Conservation (phyloP, 1,140 invertebrate genomes). For the Apis dorsata region DNA sequence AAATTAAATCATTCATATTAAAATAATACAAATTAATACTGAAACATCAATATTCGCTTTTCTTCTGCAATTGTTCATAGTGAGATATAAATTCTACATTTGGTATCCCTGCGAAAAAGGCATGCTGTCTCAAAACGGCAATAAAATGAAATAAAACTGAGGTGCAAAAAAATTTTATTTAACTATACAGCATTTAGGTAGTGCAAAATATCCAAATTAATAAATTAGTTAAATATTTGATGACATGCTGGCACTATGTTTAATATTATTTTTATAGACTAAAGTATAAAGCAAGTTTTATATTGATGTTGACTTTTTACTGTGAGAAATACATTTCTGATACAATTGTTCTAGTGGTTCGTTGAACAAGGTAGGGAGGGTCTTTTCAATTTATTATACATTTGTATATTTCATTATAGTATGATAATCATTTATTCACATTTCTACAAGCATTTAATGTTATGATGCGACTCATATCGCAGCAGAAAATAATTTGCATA, state of each 20-base stretch:
- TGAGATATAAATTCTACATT: slow-evolving; percentile 28
- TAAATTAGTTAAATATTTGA: slow-evolving; percentile 29
- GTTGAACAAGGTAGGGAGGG: slow-evolving; percentile 52
- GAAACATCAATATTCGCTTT: slow-evolving; percentile 1
- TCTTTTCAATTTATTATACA: slow-evolving; percentile 38
- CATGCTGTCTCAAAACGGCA: slow-evolving; percentile 61
- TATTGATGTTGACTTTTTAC: slow-evolving; percentile 53
- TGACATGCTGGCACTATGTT: slow-evolving; percentile 42
- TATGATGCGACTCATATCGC: slow-evolving; percentile 36
- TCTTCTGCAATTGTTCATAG: neutral
- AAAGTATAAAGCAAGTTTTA: slow-evolving; percentile 40
- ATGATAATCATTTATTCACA: slow-evolving; percentile 28
- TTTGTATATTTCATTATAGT: slow-evolving; percentile 42
- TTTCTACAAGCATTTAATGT: slow-evolving; percentile 27
- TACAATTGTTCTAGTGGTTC: slow-evolving; percentile 50
- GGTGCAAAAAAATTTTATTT: slow-evolving; percentile 34
- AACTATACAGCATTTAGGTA: slow-evolving; percentile 51
- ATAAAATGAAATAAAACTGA: slow-evolving; percentile 63
- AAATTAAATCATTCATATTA: neutral
- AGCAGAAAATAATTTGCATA: slow-evolving; percentile 36
- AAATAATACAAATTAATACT: neutral
- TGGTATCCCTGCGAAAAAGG: slow-evolving; percentile 51
- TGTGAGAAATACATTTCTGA: slow-evolving; percentile 48
- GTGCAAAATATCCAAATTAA: slow-evolving; percentile 48
- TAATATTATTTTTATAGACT: slow-evolving; percentile 44